Conservation (phyloP, 2,888 invertebrate genomes). For the Ophraella communa region DNA sequence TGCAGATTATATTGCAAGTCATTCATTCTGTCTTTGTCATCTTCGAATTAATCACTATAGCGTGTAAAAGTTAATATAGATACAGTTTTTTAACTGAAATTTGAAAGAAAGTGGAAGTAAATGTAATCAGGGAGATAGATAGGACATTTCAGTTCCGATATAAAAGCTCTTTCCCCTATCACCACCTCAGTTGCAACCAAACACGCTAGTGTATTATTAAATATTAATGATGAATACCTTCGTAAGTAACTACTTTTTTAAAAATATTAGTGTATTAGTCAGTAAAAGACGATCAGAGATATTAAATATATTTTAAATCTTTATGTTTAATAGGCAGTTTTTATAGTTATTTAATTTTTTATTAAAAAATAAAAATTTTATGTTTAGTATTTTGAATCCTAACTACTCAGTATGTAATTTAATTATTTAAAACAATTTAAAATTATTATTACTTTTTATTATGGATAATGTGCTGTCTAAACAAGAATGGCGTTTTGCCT, state of each 20-base stretch:
- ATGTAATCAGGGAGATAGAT: conserved; percentile 44
- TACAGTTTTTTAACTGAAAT: conserved; percentile 33
- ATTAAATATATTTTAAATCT: too few species aligned
- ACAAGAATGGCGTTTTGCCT: too few species aligned
- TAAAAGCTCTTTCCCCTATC: conserved; percentile 41
- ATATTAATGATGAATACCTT: conserved; percentile 48
- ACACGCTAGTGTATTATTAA: conserved; percentile 35
- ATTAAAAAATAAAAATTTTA: too few species aligned
- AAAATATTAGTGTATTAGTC: too few species aligned
- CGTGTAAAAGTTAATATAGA: conserved; percentile 8
- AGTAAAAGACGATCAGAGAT: too few species aligned
- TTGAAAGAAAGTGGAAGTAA: conserved; percentile 53
- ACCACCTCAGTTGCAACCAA: conserved; percentile 39
- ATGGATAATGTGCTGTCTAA: too few species aligned
- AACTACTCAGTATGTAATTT: too few species aligned
- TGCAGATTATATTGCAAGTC: conserved; percentile 8
- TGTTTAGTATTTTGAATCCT: too few species aligned
- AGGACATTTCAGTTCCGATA: conserved; percentile 46
- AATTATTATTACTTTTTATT: too few species aligned
- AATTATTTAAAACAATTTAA: too few species aligned
- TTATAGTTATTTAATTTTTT: too few species aligned
- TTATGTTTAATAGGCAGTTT: too few species aligned
- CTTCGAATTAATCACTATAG: not conserved
- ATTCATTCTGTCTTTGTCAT: conserved; percentile 8
- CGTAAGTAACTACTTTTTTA: conserved; percentile 44